A percentile compares a stretch with the other conserved stretches of the same genome.
These are phyloP conservation scores for Dynastes tityus DNA, from an alignment of 2,888 invertebrate species.

Conservation along the genomic window DNA sequence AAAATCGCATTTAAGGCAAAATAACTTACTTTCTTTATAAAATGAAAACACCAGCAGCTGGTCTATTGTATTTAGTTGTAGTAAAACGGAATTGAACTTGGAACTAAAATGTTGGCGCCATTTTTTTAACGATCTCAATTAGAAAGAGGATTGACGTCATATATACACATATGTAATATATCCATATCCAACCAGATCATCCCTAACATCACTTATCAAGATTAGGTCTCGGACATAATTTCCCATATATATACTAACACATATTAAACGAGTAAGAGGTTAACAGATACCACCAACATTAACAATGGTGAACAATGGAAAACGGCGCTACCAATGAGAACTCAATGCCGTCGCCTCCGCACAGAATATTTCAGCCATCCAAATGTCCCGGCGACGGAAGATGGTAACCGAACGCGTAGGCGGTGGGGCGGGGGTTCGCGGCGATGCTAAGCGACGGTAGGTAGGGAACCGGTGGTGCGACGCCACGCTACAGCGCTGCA, in stretches of 20 bases:
- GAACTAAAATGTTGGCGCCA: background rate
- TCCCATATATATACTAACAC: background rate
- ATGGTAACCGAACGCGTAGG: background rate
- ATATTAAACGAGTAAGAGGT: background rate
- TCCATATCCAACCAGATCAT: background rate
- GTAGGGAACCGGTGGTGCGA: background rate
- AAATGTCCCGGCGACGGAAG: background rate
- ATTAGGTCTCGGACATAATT: background rate
- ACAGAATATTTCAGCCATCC: background rate
- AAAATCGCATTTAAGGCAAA: too few species aligned
- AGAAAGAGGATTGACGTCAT: background rate
- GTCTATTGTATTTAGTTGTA: too few species aligned
- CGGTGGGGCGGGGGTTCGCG: conserved; percentile 10
- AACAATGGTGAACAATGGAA: conserved; percentile 1
- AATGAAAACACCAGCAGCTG: too few species aligned
- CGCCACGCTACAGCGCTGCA: conserved; percentile 19
- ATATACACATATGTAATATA: background rate
- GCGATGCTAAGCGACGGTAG: background rate
- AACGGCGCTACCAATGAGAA: background rate
- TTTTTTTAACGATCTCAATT: too few species aligned
- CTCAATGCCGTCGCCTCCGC: conserved; percentile 20
- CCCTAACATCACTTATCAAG: conserved; percentile 10
- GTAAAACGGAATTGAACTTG: background rate
- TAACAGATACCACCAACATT: background rate
- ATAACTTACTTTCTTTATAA: too few species aligned